phyloP scores from a whole-genome alignment of 2,888 invertebrate genomes.

The Sipha maydis region DNA sequence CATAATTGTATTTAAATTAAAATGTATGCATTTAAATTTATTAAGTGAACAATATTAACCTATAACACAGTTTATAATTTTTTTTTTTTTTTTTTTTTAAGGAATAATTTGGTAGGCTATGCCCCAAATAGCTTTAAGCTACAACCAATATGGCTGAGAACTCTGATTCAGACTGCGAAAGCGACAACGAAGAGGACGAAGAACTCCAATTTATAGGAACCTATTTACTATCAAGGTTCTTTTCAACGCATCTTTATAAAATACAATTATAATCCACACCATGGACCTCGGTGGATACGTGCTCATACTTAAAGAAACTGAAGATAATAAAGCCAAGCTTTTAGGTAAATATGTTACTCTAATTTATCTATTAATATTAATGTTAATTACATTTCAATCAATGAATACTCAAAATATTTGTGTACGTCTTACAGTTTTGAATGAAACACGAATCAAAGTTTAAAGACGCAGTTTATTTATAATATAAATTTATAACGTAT shows the following conservation, averaged over 20 bases:
- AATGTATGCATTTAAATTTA: background rate
- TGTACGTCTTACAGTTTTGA: no score
- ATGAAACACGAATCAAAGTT: no score
- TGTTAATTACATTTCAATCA: no score
- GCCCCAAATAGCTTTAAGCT: constrained; percentile 41
- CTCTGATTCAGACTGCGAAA: constrained; percentile 51
- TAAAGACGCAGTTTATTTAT: no score
- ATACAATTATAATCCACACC: constrained; percentile 37
- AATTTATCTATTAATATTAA: background rate
- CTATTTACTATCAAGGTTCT: constrained; percentile 25
- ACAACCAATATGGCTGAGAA: constrained; percentile 49
- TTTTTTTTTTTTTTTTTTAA: constrained; percentile 45
- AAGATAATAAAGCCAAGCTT: constrained; percentile 92
- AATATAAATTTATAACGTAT: no score
- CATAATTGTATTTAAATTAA: background rate
- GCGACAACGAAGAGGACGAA: constrained; percentile 58
- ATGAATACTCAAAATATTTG: no score
- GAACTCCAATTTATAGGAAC: constrained; percentile 17
- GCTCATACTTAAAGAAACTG: constrained; percentile 92
- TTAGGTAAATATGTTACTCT: constrained; percentile 74
- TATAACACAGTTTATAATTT: background rate
- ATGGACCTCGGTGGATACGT: constrained; percentile 94
- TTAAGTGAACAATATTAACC: no score
- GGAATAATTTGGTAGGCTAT: constrained; percentile 52
- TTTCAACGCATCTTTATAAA: constrained; percentile 29